Evolutionary conservation across 2,888 invertebrate genomes (phyloP).

Genomic region (Ophioninae sp.): DNA sequence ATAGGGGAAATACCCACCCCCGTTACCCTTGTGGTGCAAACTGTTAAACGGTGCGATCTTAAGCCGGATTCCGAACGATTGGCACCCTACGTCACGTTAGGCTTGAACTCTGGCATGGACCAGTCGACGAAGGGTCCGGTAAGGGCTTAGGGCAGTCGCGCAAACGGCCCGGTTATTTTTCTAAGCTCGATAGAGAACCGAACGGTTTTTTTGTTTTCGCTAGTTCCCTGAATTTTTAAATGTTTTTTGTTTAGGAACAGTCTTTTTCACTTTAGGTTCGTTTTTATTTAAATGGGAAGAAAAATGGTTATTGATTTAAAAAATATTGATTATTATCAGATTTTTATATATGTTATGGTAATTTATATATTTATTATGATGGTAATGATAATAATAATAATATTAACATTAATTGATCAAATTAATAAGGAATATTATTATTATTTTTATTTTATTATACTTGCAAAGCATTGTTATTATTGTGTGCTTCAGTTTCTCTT

Average conservation of each 20-base stretch:
- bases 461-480: no score
- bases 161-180: background rate
- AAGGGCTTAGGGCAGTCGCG: slow-evolving; percentile 2
- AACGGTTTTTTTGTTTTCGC: background rate
- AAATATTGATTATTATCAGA: no score
- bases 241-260: background rate
- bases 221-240: background rate
- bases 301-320: no score
- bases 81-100: slow-evolving; percentile 59
- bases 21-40: slow-evolving; percentile 42
- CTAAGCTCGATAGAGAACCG: background rate
- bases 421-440: no score
- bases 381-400: no score
- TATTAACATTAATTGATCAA: no score
- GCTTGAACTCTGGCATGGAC: slow-evolving; percentile 43
- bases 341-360: no score
- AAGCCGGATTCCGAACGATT: slow-evolving; percentile 71
- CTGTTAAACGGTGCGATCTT: slow-evolving; percentile 76
- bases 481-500: no score
- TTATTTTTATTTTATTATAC: no score
- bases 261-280: no score
- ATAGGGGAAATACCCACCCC: slow-evolving; percentile 32
- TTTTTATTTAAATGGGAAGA: no score
- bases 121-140: slow-evolving; percentile 50
- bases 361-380: no score